Evolutionary conservation across 2,888 invertebrate genomes (phyloP).

Genomic region (Diaprepes abbreviatus): DNA sequence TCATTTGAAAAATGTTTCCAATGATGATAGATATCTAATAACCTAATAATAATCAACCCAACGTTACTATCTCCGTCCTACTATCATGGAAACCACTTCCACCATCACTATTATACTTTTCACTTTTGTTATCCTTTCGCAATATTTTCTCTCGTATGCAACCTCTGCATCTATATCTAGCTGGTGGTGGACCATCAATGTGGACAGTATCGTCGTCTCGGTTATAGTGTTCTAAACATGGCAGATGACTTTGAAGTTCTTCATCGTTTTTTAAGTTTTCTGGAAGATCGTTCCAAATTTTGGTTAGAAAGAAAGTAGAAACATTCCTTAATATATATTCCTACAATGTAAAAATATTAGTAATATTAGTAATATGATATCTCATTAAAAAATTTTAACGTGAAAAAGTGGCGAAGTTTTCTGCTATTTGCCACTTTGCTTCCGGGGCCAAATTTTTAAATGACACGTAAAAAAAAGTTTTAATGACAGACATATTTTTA

Average conservation of each 20-base stretch:
- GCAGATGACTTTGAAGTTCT: slow-evolving; percentile 46
- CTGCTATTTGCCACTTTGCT: too few species aligned
- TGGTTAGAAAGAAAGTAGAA: slow-evolving; percentile 33
- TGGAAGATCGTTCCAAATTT: slow-evolving; percentile 46
- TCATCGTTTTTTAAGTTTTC: slow-evolving; percentile 39
- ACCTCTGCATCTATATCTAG: slow-evolving; percentile 44
- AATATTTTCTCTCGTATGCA: neutral
- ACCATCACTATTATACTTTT: neutral
- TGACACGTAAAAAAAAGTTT: too few species aligned
- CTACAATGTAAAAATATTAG: neutral
- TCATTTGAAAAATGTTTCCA: too few species aligned
- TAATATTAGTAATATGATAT: too few species aligned
- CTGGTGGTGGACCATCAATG: slow-evolving; percentile 52
- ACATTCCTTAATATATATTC: neutral
- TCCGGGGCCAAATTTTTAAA: too few species aligned
- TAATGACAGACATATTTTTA: too few species aligned
- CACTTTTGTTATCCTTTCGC: neutral
- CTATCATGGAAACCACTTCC: too few species aligned
- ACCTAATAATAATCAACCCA: too few species aligned
- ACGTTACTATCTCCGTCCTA: too few species aligned
- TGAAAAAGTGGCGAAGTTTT: too few species aligned
- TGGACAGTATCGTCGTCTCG: slow-evolving; percentile 45
- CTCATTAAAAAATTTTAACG: too few species aligned
- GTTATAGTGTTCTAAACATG: slow-evolving; percentile 52
- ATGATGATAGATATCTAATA: too few species aligned